Evolutionary conservation across 2,888 invertebrate genomes (phyloP).

Genomic region (Hirtodrosophila confusa): DNA sequence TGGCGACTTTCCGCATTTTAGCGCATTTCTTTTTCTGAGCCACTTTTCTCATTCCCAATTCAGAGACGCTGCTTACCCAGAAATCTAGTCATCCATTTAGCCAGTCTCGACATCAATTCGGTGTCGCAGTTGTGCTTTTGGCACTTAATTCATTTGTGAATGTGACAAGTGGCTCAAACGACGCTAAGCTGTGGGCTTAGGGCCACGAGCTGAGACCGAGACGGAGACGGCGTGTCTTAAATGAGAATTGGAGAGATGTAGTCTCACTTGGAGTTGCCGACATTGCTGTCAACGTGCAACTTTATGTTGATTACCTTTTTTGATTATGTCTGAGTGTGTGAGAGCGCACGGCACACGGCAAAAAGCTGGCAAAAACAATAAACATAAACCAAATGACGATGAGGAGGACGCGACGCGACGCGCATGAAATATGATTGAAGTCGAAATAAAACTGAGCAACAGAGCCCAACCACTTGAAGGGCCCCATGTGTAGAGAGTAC

Average conservation of each 20-base stretch:
- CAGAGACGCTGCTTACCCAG: constrained; percentile 12
- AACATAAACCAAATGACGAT: constrained; percentile 73
- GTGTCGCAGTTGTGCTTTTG: constrained; percentile 75
- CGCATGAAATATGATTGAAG: constrained; percentile 77
- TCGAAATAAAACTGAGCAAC: constrained; percentile 66
- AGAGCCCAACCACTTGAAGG: constrained; percentile 48
- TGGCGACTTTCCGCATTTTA: too few relatives aligned
- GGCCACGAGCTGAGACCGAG: constrained; percentile 32
- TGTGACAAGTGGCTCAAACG: constrained; percentile 68
- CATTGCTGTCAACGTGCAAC: constrained; percentile 71
- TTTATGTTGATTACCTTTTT: constrained; percentile 82
- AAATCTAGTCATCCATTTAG: constrained; percentile 25
- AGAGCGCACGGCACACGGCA: constrained; percentile 66
- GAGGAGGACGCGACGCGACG: constrained; percentile 26
- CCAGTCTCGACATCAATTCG: constrained; percentile 41
- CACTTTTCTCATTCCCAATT: neutral
- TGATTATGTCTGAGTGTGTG: constrained; percentile 75
- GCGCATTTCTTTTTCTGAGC: neutral
- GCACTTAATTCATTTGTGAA: constrained; percentile 78
- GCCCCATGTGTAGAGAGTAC: constrained; percentile 63
- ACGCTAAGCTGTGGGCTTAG: constrained; percentile 46
- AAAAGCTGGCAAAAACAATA: constrained; percentile 78
- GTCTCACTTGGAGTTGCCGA: constrained; percentile 56
- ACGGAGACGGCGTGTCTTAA: constrained; percentile 17
- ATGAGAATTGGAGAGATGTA: constrained; percentile 56